These are phyloP conservation scores for Cyprinella venusta DNA, from an alignment of 2,797 vertebrate genomes.

Conservation along the genomic window DNA sequence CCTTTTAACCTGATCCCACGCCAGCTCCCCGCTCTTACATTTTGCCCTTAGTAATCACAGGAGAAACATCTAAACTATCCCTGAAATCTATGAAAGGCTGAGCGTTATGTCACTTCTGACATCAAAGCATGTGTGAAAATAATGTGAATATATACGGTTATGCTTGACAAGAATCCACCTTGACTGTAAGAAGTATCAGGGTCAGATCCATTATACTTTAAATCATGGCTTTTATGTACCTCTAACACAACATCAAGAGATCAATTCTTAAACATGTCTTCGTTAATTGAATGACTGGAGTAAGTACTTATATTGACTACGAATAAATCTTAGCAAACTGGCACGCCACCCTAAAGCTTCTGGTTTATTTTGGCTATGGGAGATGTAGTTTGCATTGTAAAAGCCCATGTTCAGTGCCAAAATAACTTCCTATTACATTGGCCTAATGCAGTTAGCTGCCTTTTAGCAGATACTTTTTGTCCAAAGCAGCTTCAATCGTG, in stretches of 20 bases:
- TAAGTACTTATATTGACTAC: slow-evolving; percentile 25
- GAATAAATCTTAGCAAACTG: slow-evolving; percentile 28
- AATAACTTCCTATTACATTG: slow-evolving; percentile 15
- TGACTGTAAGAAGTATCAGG: neutral
- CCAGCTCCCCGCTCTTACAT: slow-evolving; percentile 15
- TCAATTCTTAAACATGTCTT: slow-evolving; percentile 16
- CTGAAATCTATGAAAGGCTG: neutral
- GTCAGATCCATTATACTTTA: slow-evolving; percentile 7
- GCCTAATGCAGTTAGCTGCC: slow-evolving; percentile 42
- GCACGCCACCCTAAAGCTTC: neutral
- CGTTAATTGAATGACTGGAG: neutral
- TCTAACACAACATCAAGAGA: slow-evolving; percentile 6
- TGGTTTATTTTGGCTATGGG: slow-evolving; percentile 24
- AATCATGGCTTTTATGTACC: neutral
- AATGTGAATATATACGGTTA: neutral
- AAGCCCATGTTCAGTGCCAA: neutral
- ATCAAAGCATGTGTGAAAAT: slow-evolving; percentile 3
- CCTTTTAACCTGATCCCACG: slow-evolving; percentile 16
- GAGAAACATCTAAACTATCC: neutral
- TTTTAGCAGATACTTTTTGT: slow-evolving; percentile 57
- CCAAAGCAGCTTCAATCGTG: slow-evolving; percentile 15
- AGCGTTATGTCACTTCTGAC: neutral
- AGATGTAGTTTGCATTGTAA: slow-evolving; percentile 13
- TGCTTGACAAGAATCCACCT: neutral
- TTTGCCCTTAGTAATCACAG: slow-evolving; percentile 23